Base-by-base conservation (phyloP, 2,888 invertebrate species). In the Orchestes rusci region DNA sequence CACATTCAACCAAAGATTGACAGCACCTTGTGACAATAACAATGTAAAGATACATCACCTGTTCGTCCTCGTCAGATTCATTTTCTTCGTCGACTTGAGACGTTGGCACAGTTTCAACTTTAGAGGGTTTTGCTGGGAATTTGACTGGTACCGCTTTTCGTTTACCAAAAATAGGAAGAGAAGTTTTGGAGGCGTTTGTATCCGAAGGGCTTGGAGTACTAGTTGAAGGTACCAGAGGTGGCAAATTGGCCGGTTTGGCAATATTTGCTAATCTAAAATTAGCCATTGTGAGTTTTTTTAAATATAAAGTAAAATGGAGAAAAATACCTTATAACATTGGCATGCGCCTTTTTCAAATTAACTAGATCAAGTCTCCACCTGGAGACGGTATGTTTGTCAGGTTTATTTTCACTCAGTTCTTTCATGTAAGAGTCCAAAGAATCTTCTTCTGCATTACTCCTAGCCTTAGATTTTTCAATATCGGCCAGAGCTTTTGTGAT, bases 351-450 rank as follows among this genome's bases (percentile, higher is more conserved):
- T 57, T 77, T 80, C 3, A 92, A 62, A 46, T 79, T 79, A 28
- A 77, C 72, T 19, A 92, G 73, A 44, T 79, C 78, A 57, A 75
- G 69, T 79, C 80, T 83, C 1, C 82, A 75, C 64, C 82, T 84
- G 39, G 76, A 78, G 12, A 81, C 69, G 18, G 72, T 70, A 1
- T 71, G 71, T 59, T 78, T 77, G 43, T 73, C 75, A 0, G 71
- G 67, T 45, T 67, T 60, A 2, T 63, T 60, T 15, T 71, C 59
- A 49, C 66, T 72, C 23, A 89, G 66, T 23, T 73, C 75, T 27
- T 74, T 76, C 90, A 95, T 92, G 66, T 78, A 95, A 3, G 78
- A 78, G 62, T 95, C 95, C 34, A 95, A 67, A 2, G 84, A 82
- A 62, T 93, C 92, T 30, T 72, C 73, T 4, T 79, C 79, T 1